Evolutionary conservation across 2,888 invertebrate genomes (phyloP).

Genomic region (Lymantria dispar): DNA sequence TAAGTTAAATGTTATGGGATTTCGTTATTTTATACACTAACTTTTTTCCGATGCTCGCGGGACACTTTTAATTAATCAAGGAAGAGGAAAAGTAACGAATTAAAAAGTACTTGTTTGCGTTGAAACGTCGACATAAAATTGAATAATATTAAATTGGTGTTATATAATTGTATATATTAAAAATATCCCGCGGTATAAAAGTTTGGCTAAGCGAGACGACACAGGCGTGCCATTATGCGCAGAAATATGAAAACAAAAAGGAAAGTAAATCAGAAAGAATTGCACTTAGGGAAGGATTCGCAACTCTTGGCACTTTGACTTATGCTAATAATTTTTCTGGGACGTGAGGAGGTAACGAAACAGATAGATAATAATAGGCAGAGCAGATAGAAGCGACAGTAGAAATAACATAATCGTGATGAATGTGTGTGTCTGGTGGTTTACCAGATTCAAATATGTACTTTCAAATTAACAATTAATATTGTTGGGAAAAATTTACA

Average conservation of each 20-base stretch:
- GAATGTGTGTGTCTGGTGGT: no score
- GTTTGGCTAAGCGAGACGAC: constrained; percentile 51
- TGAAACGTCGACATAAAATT: constrained; percentile 18
- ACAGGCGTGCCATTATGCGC: constrained; percentile 26
- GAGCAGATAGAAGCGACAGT: constrained; percentile 12
- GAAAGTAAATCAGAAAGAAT: constrained; percentile 69
- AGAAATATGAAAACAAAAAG: constrained; percentile 28
- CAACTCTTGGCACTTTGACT: constrained; percentile 78
- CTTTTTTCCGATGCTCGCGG: constrained; percentile 58
- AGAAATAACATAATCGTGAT: constrained; percentile 3
- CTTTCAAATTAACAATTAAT: no score
- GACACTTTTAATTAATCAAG: constrained; percentile 48
- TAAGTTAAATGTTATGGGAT: constrained; percentile 38
- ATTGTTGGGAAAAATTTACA: no score
- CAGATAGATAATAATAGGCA: constrained; percentile 4
- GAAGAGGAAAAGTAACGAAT: constrained; percentile 18
- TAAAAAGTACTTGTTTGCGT: constrained; percentile 19
- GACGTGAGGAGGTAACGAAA: constrained; percentile 31
- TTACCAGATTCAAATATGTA: no score
- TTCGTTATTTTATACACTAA: constrained; percentile 47
- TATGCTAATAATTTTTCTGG: constrained; percentile 56
- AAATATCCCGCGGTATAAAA: constrained; percentile 45
- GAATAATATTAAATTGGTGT: constrained; percentile 20
- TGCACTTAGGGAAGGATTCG: constrained; percentile 70
- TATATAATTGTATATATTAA: constrained; percentile 35